Evolutionary conservation across 2,888 invertebrate genomes (phyloP).

Genomic region (Saturnia pavonia): DNA sequence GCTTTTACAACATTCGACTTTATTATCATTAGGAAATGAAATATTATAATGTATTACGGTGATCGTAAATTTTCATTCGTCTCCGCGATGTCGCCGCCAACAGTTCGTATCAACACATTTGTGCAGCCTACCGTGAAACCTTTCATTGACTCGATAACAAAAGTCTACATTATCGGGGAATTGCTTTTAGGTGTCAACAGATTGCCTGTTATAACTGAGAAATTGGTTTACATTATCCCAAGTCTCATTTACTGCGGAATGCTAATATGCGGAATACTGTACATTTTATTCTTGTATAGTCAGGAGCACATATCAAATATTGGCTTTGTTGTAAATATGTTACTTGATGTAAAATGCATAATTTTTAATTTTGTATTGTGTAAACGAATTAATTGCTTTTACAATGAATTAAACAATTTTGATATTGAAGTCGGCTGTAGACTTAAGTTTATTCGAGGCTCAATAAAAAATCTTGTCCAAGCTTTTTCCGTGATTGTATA

Average conservation of each 20-base stretch:
- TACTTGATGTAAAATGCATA: conserved; percentile 36
- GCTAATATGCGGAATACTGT: conserved; percentile 21
- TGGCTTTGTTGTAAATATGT: conserved; percentile 21
- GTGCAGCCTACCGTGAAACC: conserved; percentile 37
- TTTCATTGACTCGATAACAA: conserved; percentile 48
- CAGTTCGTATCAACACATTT: conserved; percentile 51
- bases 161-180: conserved; percentile 43
- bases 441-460: conserved; percentile 41
- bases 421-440: conserved; percentile 49
- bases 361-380: conserved; percentile 40
- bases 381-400: conserved; percentile 45
- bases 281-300: background rate
- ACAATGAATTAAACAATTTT: conserved; percentile 47
- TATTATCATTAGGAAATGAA: conserved; percentile 29
- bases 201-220: conserved; percentile 39
- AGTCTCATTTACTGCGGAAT: conserved; percentile 34
- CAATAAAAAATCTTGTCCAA: conserved; percentile 42
- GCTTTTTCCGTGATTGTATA: conserved; percentile 35
- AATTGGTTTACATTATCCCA: conserved; percentile 30
- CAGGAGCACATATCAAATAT: background rate
- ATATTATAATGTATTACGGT: conserved; percentile 15
- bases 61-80: background rate
- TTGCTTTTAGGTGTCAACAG: conserved; percentile 45
- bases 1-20: conserved; percentile 21
- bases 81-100: conserved; percentile 43